These are phyloP conservation scores for Amblyopsis rosae DNA, from an alignment of 2,113 vertebrate species.

Conservation along the genomic window DNA sequence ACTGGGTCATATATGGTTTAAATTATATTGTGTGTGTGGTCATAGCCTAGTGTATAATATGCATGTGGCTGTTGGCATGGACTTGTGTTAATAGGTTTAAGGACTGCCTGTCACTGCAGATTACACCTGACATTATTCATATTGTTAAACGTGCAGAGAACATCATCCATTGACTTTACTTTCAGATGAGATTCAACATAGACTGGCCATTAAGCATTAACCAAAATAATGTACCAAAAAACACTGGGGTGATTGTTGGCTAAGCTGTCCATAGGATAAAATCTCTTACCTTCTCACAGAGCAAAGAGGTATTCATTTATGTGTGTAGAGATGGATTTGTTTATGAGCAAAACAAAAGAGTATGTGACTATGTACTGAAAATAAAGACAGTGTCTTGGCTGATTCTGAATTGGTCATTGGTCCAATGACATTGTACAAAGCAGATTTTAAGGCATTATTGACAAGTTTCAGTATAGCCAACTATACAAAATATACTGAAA, in stretches of 20 bases:
- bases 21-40: too few relatives aligned
- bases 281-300: background rate
- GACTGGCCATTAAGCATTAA: background rate
- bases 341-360: slow-evolving; percentile 1
- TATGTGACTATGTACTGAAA: slow-evolving; percentile 33
- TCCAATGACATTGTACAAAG: slow-evolving; percentile 64
- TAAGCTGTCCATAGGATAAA: slow-evolving; percentile 7
- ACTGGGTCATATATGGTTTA: too few relatives aligned
- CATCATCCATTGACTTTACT: slow-evolving; percentile 37
- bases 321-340: slow-evolving; percentile 8
- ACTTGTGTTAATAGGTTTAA: slow-evolving; percentile 20
- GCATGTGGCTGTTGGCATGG: background rate
- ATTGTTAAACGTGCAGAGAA: slow-evolving; percentile 44
- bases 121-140: slow-evolving; percentile 14
- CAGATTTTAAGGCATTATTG: slow-evolving; percentile 79
- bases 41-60: background rate
- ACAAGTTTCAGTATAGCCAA: slow-evolving; percentile 75
- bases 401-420: slow-evolving; percentile 38
- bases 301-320: background rate
- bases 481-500: slow-evolving; percentile 64
- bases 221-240: slow-evolving; percentile 18
- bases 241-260: background rate
- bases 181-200: slow-evolving; percentile 19
- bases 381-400: slow-evolving; percentile 13
- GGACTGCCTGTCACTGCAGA: slow-evolving; percentile 9